Evolutionary conservation across 2,797 vertebrate genomes (phyloP).

Genomic region (Lycodopsis pacificus): DNA sequence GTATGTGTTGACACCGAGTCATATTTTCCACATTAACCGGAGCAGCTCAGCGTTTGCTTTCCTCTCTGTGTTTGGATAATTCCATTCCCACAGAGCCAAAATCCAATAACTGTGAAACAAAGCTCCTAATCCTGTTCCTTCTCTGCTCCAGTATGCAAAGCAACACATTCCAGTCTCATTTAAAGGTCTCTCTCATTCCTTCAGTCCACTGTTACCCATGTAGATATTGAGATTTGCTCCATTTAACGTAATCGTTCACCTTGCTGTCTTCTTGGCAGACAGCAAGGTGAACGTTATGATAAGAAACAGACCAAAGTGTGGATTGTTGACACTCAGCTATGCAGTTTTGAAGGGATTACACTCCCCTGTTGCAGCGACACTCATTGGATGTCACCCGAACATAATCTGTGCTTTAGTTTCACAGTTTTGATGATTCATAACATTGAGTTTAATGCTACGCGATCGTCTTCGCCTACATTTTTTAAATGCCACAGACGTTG

Average conservation of each 20-base stretch:
- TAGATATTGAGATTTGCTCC: conserved; percentile 27
- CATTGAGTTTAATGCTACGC: not conserved
- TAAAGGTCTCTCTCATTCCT: conserved; percentile 33
- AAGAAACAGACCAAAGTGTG: conserved; percentile 30
- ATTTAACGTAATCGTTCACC: conserved; percentile 21
- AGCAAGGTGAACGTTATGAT: conserved; percentile 32
- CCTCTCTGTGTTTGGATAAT: conserved; percentile 59
- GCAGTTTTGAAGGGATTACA: conserved; percentile 12
- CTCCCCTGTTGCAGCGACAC: not conserved
- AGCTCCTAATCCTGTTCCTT: conserved; percentile 64
- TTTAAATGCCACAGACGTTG: not conserved
- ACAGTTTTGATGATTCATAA: conserved; percentile 1
- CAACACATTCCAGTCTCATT: conserved; percentile 48
- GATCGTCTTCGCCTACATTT: not conserved
- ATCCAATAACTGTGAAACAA: conserved; percentile 73
- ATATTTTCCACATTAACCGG: conserved; percentile 58
- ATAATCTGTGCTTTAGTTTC: conserved; percentile 2
- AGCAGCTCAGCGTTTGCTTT: conserved; percentile 50
- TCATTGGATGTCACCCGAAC: not conserved
- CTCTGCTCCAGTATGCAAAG: conserved; percentile 51
- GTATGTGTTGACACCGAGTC: conserved; percentile 42
- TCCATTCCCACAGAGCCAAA: conserved; percentile 66
- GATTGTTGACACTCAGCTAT: conserved; percentile 29
- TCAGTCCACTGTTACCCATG: conserved; percentile 18
- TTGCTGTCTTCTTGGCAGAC: conserved; percentile 43